Percentiles rank a stretch among this genome's conserved stretches.
Conservation (phyloP, 2,888 invertebrate genomes). For the Epinotia brunnichana region DNA sequence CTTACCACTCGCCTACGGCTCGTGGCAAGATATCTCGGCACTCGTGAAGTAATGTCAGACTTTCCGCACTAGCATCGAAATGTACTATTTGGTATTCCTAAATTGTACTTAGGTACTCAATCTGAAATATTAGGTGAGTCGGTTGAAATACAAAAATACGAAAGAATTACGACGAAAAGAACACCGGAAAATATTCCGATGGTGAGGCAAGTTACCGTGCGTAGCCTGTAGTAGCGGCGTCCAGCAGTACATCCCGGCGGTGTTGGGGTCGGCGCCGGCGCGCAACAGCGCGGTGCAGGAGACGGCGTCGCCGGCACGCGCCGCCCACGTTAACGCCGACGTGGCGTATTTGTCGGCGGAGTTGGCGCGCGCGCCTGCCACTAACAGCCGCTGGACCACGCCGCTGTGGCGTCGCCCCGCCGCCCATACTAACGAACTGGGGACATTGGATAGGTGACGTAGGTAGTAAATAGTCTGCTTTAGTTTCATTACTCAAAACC, state of each 20-base stretch:
- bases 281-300: conserved; percentile 92
- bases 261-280: conserved; percentile 94
- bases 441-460: conserved; percentile 10
- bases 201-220: conserved; percentile 76
- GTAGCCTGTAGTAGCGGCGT: conserved; percentile 93
- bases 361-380: conserved; percentile 96
- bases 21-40: too few species aligned
- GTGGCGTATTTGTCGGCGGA: conserved; percentile 98
- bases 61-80: too few species aligned
- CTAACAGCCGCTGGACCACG: conserved; percentile 92
- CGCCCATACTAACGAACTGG: conserved; percentile 96
- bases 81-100: too few species aligned
- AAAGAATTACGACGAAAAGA: too few species aligned
- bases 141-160: too few species aligned
- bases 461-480: too few species aligned
- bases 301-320: conserved; percentile 93
- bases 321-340: conserved; percentile 98
- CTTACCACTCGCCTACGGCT: too few species aligned
- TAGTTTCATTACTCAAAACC: too few species aligned
- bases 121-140: too few species aligned
- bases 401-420: conserved; percentile 95
- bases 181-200: not conserved
- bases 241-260: conserved; percentile 99
- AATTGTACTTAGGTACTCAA: too few species aligned
- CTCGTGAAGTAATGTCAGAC: too few species aligned